phyloP scores from a whole-genome alignment of 2,797 vertebrate species.

The Prionace glauca region DNA sequence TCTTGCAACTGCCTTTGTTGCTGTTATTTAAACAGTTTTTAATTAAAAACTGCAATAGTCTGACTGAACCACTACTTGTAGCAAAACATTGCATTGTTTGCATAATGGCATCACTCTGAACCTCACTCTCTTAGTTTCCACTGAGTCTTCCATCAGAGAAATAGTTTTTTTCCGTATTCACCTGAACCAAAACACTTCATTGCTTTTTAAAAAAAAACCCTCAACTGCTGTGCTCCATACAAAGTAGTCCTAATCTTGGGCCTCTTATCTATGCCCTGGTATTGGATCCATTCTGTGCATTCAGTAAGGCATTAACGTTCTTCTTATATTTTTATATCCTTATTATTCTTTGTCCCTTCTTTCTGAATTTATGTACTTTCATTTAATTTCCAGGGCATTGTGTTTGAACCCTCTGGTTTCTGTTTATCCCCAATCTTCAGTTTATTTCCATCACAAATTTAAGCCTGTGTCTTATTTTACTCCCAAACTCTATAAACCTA shows the following conservation, averaged over 20 bases:
- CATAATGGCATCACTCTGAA: not conserved
- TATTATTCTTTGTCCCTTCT: not conserved
- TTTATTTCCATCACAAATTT: not conserved
- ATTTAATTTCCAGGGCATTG: not conserved
- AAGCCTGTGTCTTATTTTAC: not conserved
- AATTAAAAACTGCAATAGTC: no score
- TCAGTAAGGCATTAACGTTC: not conserved
- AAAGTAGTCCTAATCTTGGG: not conserved
- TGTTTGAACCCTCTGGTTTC: not conserved
- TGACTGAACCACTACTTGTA: not conserved
- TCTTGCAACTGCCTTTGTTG: no score
- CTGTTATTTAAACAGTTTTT: no score
- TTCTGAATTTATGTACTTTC: not conserved
- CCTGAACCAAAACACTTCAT: not conserved
- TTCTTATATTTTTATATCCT: not conserved
- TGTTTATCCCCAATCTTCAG: not conserved
- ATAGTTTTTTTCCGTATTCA: not conserved
- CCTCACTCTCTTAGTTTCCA: not conserved
- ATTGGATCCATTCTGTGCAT: not conserved
- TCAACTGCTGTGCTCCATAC: not conserved
- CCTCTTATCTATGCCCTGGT: not conserved
- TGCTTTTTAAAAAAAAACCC: not conserved
- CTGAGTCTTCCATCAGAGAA: not conserved
- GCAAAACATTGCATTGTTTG: not conserved
- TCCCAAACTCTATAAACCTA: not conserved